Conservation (phyloP, 1,140 invertebrate species). For the Argopecten irradians region DNA sequence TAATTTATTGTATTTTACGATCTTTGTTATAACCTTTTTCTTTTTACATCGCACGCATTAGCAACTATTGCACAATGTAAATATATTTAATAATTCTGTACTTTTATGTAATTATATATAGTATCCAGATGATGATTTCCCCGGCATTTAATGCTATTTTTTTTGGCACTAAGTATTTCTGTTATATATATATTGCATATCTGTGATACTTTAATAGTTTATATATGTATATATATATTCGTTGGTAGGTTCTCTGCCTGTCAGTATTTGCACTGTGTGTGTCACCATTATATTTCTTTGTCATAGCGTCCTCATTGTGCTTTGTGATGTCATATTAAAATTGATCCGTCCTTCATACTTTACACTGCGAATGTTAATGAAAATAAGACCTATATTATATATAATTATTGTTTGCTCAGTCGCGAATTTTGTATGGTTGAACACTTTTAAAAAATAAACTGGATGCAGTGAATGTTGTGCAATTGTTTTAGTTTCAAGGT, state of each 20-base stretch:
- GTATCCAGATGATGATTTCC: conserved; percentile 30
- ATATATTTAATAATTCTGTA: not conserved
- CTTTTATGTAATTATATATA: not conserved
- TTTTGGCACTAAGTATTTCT: conserved; percentile 20
- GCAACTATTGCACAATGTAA: conserved; percentile 10
- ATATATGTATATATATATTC: conserved; percentile 19
- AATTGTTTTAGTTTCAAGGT: not conserved
- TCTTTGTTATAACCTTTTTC: not conserved
- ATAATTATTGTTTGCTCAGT: conserved; percentile 44
- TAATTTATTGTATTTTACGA: not conserved
- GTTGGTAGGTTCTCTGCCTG: conserved; percentile 35
- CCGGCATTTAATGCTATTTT: not conserved
- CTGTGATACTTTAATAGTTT: conserved; percentile 21
- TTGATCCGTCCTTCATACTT: conserved; percentile 34
- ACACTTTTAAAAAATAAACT: conserved; percentile 45
- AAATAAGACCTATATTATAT: conserved; percentile 43
- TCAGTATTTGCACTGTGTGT: conserved; percentile 44
- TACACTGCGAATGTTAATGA: conserved; percentile 40
- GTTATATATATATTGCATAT: conserved; percentile 35
- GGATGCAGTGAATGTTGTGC: conserved; percentile 28
- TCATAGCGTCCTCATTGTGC: conserved; percentile 33
- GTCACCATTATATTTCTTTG: conserved; percentile 30
- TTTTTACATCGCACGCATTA: conserved; percentile 1
- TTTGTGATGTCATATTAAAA: conserved; percentile 30
- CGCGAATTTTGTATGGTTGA: conserved; percentile 46